phyloP scores from a whole-genome alignment of 1,140 invertebrate genomes.

The Subanguina moxae region DNA sequence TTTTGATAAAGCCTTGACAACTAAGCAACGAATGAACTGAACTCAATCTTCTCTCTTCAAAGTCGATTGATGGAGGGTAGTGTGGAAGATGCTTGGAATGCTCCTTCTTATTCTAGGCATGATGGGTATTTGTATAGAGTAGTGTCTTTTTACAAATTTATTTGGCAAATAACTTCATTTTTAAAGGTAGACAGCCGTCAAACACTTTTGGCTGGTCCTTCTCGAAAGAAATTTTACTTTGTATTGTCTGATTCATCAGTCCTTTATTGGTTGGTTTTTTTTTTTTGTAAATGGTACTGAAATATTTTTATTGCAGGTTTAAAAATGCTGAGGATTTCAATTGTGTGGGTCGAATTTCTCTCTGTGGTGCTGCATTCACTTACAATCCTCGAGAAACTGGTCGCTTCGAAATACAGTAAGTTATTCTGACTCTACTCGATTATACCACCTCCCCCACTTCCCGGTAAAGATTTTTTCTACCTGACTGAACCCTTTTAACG shows the following conservation, averaged over 20 bases:
- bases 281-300: background rate
- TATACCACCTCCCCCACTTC: too few species aligned
- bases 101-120: background rate
- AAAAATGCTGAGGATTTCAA: conserved; percentile 34
- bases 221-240: conserved; percentile 36
- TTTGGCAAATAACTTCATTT: conserved; percentile 7
- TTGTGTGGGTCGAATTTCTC: conserved; percentile 34
- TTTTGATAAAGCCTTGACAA: too few species aligned
- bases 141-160: conserved; percentile 8
- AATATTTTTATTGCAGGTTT: conserved; percentile 17
- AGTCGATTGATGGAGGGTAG: too few species aligned
- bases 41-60: too few species aligned
- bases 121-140: conserved; percentile 37
- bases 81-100: too few species aligned
- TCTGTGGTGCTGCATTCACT: conserved; percentile 36
- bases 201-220: conserved; percentile 21
- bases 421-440: background rate
- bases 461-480: too few species aligned
- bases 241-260: conserved; percentile 34
- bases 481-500: too few species aligned
- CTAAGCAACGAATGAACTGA: too few species aligned
- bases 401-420: conserved; percentile 40
- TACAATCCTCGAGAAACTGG: conserved; percentile 36
- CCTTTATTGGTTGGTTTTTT: conserved; percentile 32
- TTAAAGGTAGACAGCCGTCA: conserved; percentile 27